These are phyloP conservation scores for Boulengerochromis microlepis DNA, from an alignment of 2,113 vertebrate species.

Conservation along the genomic window DNA sequence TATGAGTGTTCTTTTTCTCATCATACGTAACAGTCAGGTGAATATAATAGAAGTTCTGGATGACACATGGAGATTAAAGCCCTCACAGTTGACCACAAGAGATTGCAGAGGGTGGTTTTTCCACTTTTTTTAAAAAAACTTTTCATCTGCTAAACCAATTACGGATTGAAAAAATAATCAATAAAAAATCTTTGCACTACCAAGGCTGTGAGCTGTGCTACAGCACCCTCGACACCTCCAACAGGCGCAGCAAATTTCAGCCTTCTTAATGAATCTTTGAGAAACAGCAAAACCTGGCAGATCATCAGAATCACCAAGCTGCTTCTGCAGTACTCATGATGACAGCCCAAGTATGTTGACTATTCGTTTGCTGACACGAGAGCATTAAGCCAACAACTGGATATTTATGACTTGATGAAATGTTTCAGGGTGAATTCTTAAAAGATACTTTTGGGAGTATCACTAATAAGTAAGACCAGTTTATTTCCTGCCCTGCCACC, in stretches of 20 bases:
- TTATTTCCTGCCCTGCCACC: neutral
- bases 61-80: neutral
- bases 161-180: neutral
- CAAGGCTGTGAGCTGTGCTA: neutral
- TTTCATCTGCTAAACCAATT: neutral
- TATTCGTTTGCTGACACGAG: neutral
- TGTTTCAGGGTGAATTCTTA: neutral
- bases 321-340: neutral
- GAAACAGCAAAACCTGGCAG: neutral
- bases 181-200: neutral
- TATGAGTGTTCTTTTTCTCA: neutral
- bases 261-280: neutral
- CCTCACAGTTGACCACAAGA: neutral
- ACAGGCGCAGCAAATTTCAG: neutral
- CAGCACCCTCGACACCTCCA: neutral
- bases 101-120: neutral
- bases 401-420: neutral
- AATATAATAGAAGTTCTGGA: neutral
- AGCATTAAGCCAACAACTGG: neutral
- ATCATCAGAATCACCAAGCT: neutral
- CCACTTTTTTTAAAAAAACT: rapidly evolving
- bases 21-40: neutral
- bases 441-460: neutral
- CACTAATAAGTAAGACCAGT: neutral
- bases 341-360: neutral